Evolutionary conservation across 2,797 vertebrate genomes (phyloP).

Genomic region (Anisognathus igniventris): DNA sequence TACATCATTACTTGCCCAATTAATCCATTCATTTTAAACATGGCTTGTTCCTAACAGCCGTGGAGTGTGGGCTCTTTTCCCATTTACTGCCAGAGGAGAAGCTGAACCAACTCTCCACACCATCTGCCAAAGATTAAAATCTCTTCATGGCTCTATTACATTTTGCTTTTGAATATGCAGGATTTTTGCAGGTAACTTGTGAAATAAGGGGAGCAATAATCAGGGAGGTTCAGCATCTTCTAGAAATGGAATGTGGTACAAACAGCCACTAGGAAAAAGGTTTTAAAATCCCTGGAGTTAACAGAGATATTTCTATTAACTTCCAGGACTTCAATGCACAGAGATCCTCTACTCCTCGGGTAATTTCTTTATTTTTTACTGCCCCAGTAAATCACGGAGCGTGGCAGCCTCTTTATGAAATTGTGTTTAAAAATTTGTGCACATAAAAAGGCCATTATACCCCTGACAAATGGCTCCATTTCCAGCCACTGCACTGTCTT

Average conservation of each 20-base stretch:
- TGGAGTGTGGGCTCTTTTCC: conserved; percentile 23
- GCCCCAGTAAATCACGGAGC: not conserved
- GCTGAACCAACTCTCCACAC: not conserved
- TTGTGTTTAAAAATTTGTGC: conserved; percentile 30
- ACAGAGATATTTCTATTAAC: conserved; percentile 22
- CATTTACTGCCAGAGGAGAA: conserved; percentile 49
- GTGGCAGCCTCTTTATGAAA: conserved; percentile 20
- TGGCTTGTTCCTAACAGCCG: conserved; percentile 20
- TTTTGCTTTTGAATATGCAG: not conserved
- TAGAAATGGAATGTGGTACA: not conserved
- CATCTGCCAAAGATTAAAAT: conserved; percentile 51
- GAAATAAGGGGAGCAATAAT: not conserved
- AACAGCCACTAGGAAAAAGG: not conserved
- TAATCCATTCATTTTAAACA: conserved; percentile 58
- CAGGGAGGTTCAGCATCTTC: conserved; percentile 4
- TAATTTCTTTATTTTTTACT: conserved; percentile 40
- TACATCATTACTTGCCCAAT: conserved; percentile 53
- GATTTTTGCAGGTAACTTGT: not conserved
- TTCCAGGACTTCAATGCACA: not conserved
- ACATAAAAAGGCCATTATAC: conserved; percentile 26
- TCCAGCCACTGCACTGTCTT: not conserved
- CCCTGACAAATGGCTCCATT: not conserved
- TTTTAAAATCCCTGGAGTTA: not conserved
- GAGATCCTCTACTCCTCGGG: not conserved
- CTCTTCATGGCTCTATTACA: not conserved